phyloP scores from a whole-genome alignment of 2,797 vertebrate genomes.

The Petrocephalus schoutedeni region DNA sequence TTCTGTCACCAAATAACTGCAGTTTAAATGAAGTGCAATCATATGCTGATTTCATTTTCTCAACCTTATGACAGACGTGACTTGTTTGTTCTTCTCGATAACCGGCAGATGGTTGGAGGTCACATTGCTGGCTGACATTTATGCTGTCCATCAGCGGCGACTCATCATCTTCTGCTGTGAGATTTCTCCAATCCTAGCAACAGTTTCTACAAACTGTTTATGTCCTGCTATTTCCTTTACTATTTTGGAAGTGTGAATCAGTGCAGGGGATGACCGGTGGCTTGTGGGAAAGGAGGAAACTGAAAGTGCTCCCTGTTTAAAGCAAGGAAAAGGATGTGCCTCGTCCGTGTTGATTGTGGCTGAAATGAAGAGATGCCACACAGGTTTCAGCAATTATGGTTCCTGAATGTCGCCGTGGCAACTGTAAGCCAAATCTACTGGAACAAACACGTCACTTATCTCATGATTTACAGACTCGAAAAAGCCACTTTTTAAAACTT shows the following conservation, averaged over 20 bases:
- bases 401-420: background rate
- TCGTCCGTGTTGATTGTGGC: background rate
- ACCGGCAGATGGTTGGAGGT: conserved; percentile 52
- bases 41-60: background rate
- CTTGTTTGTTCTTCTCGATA: background rate
- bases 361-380: background rate
- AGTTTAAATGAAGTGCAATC: background rate
- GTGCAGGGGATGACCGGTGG: background rate
- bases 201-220: background rate
- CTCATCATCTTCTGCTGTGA: conserved; percentile 32
- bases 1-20: background rate
- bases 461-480: background rate
- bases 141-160: conserved; percentile 38
- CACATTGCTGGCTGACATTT: conserved; percentile 55
- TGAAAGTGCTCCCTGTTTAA: background rate
- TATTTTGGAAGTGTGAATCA: background rate
- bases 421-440: background rate
- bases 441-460: background rate
- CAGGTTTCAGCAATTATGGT: background rate
- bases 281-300: background rate
- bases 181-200: conserved; percentile 3
- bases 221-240: background rate
- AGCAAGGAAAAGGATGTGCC: background rate
- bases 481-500: conserved; percentile 4
- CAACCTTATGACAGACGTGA: background rate